Evolutionary conservation across 2,888 invertebrate genomes (phyloP).

Genomic region (Patella depressa): DNA sequence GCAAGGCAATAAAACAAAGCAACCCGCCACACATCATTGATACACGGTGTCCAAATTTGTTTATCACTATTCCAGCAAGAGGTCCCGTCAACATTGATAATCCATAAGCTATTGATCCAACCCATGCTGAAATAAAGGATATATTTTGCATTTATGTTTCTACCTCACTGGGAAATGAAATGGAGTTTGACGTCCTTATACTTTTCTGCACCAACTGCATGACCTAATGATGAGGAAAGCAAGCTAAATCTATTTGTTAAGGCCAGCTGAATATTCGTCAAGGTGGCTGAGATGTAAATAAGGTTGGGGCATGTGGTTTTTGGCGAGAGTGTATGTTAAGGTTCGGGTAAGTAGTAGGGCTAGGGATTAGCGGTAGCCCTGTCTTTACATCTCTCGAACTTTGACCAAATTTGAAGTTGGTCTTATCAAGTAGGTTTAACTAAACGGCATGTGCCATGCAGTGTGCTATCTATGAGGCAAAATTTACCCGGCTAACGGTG

Average conservation of each 20-base stretch:
- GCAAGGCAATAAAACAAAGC: constrained; percentile 50
- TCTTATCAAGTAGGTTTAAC: not conserved
- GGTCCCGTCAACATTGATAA: constrained; percentile 59
- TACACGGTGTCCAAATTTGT: constrained; percentile 46
- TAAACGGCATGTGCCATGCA: not conserved
- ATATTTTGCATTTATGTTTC: no score
- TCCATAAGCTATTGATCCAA: constrained; percentile 59
- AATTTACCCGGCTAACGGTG: no score
- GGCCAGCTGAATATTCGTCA: no score
- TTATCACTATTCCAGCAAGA: constrained; percentile 46
- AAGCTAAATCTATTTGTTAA: no score
- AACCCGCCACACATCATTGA: constrained; percentile 50
- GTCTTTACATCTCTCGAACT: not conserved
- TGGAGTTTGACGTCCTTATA: no score
- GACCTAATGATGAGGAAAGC: no score
- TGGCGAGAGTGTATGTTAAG: no score
- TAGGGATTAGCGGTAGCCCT: not conserved
- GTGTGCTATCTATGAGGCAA: not conserved
- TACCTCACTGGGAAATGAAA: no score
- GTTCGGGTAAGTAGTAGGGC: not conserved
- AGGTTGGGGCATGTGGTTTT: no score
- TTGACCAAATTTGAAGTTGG: no score
- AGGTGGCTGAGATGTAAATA: no score
- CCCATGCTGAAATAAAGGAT: constrained; percentile 54
- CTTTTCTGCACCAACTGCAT: no score